These are phyloP conservation scores for Oreochromis aureus DNA, from an alignment of 2,113 vertebrate species.

Conservation along the genomic window DNA sequence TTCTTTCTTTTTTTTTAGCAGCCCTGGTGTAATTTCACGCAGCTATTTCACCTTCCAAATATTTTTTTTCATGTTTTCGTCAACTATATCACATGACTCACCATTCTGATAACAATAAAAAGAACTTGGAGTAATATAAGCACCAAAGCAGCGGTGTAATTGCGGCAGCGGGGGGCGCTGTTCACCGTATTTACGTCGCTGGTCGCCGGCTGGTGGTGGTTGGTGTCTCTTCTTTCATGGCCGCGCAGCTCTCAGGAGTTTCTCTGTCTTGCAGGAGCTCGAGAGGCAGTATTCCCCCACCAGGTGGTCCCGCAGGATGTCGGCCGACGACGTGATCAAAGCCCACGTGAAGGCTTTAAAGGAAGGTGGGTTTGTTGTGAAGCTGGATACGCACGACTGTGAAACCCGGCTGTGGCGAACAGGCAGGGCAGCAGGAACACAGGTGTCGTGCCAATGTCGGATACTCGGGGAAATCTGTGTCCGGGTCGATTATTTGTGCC, in stretches of 20 bases:
- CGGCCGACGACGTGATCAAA: constrained; percentile 73
- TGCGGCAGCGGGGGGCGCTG: constrained; percentile 20
- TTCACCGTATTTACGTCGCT: neutral
- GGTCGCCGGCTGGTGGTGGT: neutral
- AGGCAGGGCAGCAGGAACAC: neutral
- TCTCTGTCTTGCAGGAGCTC: constrained; percentile 73
- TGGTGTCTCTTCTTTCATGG: neutral
- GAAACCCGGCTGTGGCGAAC: neutral
- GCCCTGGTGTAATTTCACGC: neutral
- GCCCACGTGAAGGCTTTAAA: constrained; percentile 66
- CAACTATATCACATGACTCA: neutral
- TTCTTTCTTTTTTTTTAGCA: neutral
- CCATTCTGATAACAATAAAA: neutral
- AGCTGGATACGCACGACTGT: neutral
- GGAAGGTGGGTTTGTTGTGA: constrained; percentile 71
- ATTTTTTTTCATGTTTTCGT: neutral
- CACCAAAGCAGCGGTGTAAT: neutral
- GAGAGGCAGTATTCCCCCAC: constrained; percentile 83
- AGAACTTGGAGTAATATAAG: neutral
- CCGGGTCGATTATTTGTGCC: neutral
- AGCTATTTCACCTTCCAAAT: neutral
- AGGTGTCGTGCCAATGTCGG: neutral
- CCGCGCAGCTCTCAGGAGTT: neutral
- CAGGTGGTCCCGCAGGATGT: constrained; percentile 79
- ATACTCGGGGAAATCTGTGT: neutral